Evolutionary conservation across 64 coral and sea anemone species (phyloP).

Genomic region (Montipora capricornis): DNA sequence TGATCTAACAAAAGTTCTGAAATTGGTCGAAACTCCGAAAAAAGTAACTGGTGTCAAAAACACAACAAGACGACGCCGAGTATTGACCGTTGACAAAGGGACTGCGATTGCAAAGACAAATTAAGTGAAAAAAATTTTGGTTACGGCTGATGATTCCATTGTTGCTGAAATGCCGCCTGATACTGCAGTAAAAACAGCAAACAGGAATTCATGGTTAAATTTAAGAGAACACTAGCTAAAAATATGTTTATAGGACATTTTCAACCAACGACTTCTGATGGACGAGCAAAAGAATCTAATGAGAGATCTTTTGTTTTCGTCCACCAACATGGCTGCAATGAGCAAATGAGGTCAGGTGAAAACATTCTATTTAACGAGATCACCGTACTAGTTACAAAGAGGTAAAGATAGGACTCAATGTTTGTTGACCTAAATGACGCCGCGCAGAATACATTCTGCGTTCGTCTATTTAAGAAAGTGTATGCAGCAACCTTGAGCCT

Average conservation of each 20-base stretch:
- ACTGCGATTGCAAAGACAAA: too few relatives aligned
- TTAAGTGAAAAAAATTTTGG: too few relatives aligned
- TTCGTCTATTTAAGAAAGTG: background rate
- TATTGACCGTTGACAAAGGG: background rate
- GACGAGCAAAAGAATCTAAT: too few relatives aligned
- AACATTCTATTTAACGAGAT: background rate
- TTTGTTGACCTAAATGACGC: background rate
- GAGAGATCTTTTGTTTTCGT: too few relatives aligned
- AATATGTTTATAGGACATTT: too few relatives aligned
- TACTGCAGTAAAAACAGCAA: too few relatives aligned
- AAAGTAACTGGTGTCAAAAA: background rate
- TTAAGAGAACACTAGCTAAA: too few relatives aligned
- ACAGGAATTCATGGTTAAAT: too few relatives aligned
- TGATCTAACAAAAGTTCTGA: background rate
- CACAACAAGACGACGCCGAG: background rate
- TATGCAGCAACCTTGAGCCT: background rate
- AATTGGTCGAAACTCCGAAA: background rate
- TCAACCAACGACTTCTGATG: too few relatives aligned
- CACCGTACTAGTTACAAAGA: background rate
- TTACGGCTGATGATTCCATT: background rate
- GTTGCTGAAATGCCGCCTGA: too few relatives aligned
- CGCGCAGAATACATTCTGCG: too few relatives aligned
- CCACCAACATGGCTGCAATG: too few relatives aligned
- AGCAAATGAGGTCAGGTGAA: background rate
- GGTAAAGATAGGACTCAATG: background rate